These are phyloP conservation scores for Anser cygnoides DNA, from an alignment of 2,113 vertebrate species.

Conservation along the genomic window DNA sequence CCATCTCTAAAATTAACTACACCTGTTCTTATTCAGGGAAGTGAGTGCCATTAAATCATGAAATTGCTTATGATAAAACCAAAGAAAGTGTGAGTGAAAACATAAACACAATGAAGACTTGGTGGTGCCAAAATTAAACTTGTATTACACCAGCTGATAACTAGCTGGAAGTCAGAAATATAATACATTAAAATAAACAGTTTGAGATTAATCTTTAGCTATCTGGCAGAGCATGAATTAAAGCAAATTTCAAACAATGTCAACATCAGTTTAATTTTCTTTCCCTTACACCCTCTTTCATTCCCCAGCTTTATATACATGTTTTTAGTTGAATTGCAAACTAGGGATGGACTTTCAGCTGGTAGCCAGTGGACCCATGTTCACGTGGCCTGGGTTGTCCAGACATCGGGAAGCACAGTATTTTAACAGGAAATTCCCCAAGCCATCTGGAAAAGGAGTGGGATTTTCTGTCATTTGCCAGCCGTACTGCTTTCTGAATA, in stretches of 20 bases:
- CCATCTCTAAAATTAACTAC: neutral
- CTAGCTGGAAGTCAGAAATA: constrained; percentile 65
- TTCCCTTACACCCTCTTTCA: neutral
- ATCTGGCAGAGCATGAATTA: constrained; percentile 65
- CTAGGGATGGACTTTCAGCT: neutral
- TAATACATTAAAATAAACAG: constrained; percentile 61
- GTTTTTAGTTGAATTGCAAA: neutral
- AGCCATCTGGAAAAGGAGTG: neutral
- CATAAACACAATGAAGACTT: constrained; percentile 34
- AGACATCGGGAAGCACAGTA: neutral
- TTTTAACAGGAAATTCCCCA: constrained; percentile 17
- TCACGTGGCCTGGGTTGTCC: neutral
- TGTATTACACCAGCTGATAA: constrained; percentile 49
- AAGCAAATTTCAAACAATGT: constrained; percentile 55
- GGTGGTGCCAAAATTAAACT: constrained; percentile 62
- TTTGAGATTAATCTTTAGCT: constrained; percentile 53
- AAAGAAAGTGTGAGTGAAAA: constrained; percentile 62
- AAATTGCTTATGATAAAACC: constrained; percentile 47
- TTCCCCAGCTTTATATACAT: neutral
- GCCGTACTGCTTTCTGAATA: neutral
- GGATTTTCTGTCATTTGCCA: neutral
- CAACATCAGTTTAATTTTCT: constrained; percentile 13
- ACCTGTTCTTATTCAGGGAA: constrained; percentile 25
- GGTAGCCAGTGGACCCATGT: neutral
- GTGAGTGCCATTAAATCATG: constrained; percentile 30